A percentile compares a stretch with the other conserved stretches of the same genome.
Evolutionary conservation across 2,797 vertebrate species (phyloP).

Genomic region (Danio tinwini): DNA sequence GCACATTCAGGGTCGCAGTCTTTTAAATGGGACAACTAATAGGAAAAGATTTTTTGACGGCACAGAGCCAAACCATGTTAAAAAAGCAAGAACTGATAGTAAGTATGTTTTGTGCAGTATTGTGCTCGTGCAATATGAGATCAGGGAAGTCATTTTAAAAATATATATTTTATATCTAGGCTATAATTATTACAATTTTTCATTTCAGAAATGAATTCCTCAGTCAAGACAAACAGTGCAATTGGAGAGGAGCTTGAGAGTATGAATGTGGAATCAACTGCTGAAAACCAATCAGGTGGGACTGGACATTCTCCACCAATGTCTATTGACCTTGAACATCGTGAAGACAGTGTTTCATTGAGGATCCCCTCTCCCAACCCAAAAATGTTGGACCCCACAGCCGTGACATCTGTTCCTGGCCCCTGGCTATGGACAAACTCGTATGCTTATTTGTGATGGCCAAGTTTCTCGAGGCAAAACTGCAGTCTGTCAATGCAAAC

Average conservation of each 20-base stretch:
- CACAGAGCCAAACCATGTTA: conserved; percentile 76
- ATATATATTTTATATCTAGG: no score
- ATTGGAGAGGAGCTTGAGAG: conserved; percentile 81
- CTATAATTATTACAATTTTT: conserved; percentile 2
- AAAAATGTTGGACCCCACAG: conserved; percentile 82
- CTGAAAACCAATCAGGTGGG: conserved; percentile 86
- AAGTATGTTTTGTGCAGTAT: conserved; percentile 47
- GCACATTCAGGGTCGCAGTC: conserved; percentile 63
- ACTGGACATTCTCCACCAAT: conserved; percentile 81
- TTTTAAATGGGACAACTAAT: conserved; percentile 73
- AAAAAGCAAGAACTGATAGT: conserved; percentile 85
- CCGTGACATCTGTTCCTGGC: conserved; percentile 83
- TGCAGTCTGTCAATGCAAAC: neutral
- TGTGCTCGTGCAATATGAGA: neutral
- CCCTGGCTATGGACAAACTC: conserved; percentile 86
- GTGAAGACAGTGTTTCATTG: conserved; percentile 79
- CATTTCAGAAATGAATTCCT: conserved; percentile 54
- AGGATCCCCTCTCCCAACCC: conserved; percentile 79
- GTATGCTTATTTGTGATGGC: conserved; percentile 77
- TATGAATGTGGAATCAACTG: conserved; percentile 84
- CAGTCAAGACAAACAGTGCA: conserved; percentile 69
- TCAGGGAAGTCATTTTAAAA: no score
- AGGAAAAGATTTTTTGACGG: conserved; percentile 88
- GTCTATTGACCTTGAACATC: conserved; percentile 76
- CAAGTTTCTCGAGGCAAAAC: neutral